Evolutionary conservation across 2,797 vertebrate genomes (phyloP).

Genomic region (Acrossocheilus wenchowensis): DNA sequence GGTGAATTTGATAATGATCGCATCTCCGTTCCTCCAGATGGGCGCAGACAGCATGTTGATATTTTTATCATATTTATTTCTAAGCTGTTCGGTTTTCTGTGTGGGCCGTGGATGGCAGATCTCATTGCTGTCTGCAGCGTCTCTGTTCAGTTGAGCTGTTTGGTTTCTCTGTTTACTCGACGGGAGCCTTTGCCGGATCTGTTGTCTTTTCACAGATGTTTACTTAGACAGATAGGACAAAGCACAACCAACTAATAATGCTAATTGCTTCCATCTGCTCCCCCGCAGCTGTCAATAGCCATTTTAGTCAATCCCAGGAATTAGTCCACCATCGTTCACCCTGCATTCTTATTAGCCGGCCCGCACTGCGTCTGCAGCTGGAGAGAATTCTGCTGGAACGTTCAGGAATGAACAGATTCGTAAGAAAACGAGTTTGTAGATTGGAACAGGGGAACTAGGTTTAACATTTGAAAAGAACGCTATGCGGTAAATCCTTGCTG

Average conservation of each 20-base stretch:
- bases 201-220: conserved; percentile 66
- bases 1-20: conserved; percentile 21
- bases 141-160: conserved; percentile 28
- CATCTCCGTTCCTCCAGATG: not conserved
- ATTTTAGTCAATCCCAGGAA: conserved; percentile 66
- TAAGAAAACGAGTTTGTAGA: not conserved
- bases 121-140: conserved; percentile 12
- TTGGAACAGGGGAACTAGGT: not conserved
- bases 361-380: conserved; percentile 24
- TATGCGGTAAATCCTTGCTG: not conserved
- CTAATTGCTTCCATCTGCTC: conserved; percentile 76
- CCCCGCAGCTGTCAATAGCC: conserved; percentile 71
- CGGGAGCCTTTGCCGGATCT: conserved; percentile 12
- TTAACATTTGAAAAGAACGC: not conserved
- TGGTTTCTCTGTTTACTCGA: conserved; percentile 27
- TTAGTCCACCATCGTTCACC: conserved; percentile 64
- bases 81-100: conserved; percentile 19
- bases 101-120: conserved; percentile 22
- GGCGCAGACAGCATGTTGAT: conserved; percentile 3
- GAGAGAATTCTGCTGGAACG: not conserved
- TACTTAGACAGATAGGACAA: conserved; percentile 68
- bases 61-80: conserved; percentile 24
- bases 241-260: conserved; percentile 68
- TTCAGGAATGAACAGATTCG: not conserved
- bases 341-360: conserved; percentile 58